These are phyloP conservation scores for Mandrillus leucophaeus DNA, from an alignment of 2,113 vertebrate species.

Conservation along the genomic window DNA sequence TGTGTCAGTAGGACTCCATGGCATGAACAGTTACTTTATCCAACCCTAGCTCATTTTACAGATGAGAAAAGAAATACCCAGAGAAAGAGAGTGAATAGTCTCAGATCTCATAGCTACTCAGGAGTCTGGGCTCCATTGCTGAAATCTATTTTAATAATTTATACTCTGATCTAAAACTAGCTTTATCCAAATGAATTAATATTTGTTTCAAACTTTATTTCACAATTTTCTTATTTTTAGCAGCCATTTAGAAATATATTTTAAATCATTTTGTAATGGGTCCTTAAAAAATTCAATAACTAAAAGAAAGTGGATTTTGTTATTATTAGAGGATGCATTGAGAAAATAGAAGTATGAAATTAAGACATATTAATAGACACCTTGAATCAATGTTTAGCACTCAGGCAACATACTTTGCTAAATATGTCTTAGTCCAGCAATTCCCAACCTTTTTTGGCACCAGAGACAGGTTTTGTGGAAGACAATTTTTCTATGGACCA, in stretches of 20 bases:
- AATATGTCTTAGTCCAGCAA: not conserved
- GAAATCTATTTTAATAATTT: not conserved
- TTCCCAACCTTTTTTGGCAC: too few relatives aligned
- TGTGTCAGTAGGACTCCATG: not conserved
- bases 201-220: not conserved
- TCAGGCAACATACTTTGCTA: not conserved
- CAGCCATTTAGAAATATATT: not conserved
- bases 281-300: not conserved
- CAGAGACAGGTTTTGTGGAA: too few relatives aligned
- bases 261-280: not conserved
- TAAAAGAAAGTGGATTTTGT: not conserved
- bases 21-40: not conserved
- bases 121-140: rapidly evolving
- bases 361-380: not conserved
- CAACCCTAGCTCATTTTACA: not conserved
- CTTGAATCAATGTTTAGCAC: not conserved
- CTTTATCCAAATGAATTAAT: not conserved
- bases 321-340: not conserved
- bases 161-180: not conserved
- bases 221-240: not conserved
- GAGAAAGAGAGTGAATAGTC: not conserved
- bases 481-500: too few relatives aligned
- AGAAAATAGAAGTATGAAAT: not conserved
- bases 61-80: not conserved
- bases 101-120: rapidly evolving